phyloP scores from a whole-genome alignment of 2,113 vertebrate species.

The Danionella cerebrum region DNA sequence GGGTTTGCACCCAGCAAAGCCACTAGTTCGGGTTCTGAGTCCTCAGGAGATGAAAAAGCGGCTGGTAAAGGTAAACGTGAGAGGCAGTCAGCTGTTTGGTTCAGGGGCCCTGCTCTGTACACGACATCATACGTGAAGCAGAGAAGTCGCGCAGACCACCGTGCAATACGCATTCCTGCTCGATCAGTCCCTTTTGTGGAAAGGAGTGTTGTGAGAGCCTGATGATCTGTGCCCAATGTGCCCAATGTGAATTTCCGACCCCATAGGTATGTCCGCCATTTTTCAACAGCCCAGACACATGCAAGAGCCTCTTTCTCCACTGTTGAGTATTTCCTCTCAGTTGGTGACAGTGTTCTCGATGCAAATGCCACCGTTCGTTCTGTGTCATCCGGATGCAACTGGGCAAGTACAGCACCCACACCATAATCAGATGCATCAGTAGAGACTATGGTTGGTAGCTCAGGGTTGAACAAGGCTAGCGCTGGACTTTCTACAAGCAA shows the following conservation, averaged over 20 bases:
- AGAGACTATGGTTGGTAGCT: neutral
- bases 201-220: conserved; percentile 6
- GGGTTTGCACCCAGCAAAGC: neutral
- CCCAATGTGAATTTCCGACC: neutral
- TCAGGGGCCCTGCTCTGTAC: neutral
- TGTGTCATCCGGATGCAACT: neutral
- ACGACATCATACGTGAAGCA: neutral
- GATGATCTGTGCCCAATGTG: conserved; percentile 8
- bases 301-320: conserved; percentile 5
- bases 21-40: neutral
- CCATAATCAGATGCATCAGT: neutral
- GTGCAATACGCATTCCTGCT: neutral
- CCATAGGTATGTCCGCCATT: conserved; percentile 1
- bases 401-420: neutral
- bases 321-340: neutral
- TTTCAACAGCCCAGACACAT: neutral
- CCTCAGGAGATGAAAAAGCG: no score
- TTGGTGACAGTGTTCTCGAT: neutral
- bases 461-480: conserved; percentile 3
- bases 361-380: neutral
- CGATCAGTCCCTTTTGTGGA: neutral
- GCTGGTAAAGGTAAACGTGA: neutral
- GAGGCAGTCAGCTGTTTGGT: neutral
- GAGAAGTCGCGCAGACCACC: conserved; percentile 15
- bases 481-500: neutral